Evolutionary conservation across 2,113 vertebrate species (phyloP).

Genomic region (Nipponia nippon): DNA sequence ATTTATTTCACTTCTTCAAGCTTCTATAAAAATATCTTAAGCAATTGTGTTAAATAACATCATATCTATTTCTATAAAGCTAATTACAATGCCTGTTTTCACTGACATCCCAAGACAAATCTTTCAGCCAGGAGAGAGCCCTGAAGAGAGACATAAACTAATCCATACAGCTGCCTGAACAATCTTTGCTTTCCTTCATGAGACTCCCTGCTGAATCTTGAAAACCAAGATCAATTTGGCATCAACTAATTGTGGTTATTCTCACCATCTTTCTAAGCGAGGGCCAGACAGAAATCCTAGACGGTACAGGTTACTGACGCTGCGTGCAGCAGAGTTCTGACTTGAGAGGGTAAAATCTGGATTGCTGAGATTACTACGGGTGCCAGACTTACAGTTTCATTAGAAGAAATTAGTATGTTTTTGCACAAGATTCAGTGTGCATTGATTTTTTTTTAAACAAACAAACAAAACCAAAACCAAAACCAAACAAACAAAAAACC

Average conservation of each 20-base stretch:
- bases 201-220: slow-evolving; percentile 27
- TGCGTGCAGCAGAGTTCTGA: neutral
- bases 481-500: neutral
- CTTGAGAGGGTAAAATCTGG: neutral
- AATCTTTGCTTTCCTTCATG: neutral
- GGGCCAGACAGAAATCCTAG: neutral
- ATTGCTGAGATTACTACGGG: neutral
- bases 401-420: neutral
- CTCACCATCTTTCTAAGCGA: neutral
- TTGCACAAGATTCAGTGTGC: neutral
- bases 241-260: slow-evolving; percentile 57
- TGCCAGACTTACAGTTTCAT: neutral
- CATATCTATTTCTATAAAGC: neutral
- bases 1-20: neutral
- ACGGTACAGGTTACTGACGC: rapidly evolving
- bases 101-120: slow-evolving; percentile 15
- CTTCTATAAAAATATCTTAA: neutral
- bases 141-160: neutral
- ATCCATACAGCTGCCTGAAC: slow-evolving; percentile 1
- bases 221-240: slow-evolving; percentile 49
- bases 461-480: neutral
- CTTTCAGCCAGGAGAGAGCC: neutral
- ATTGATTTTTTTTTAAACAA: too few relatives aligned
- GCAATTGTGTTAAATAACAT: neutral
- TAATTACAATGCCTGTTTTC: slow-evolving; percentile 13